These are phyloP conservation scores for Dolomedes plantarius DNA, from an alignment of 2,888 invertebrate genomes.

Conservation along the genomic window DNA sequence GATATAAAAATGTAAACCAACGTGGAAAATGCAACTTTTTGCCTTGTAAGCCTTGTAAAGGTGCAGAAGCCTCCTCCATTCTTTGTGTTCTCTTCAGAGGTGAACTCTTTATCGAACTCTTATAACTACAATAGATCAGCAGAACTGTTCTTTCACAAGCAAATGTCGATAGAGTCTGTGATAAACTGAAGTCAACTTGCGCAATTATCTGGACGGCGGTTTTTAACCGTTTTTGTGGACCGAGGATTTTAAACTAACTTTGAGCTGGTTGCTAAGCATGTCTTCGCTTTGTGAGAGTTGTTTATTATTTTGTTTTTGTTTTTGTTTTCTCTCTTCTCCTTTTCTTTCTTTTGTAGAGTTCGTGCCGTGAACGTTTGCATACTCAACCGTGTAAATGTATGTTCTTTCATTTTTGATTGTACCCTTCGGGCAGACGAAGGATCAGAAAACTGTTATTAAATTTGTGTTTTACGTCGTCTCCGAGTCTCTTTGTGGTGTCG, in stretches of 20 bases:
- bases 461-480: conserved; percentile 70
- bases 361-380: conserved; percentile 61
- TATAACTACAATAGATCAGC: background rate
- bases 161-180: conserved; percentile 70
- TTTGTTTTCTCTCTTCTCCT: conserved; percentile 18
- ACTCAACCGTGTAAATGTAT: conserved; percentile 63
- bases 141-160: conserved; percentile 53
- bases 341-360: conserved; percentile 60
- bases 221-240: conserved; percentile 44
- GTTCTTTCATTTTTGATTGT: conserved; percentile 61
- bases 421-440: conserved; percentile 49
- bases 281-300: background rate
- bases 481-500: conserved; percentile 23
- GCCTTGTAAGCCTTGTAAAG: conserved; percentile 14
- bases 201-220: conserved; percentile 20
- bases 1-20: background rate
- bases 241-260: conserved; percentile 23
- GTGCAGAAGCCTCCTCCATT: background rate
- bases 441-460: conserved; percentile 68
- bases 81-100: conserved; percentile 12
- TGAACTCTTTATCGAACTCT: background rate
- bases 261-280: conserved; percentile 15
- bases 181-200: conserved; percentile 66
- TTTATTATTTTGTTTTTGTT: conserved; percentile 13
- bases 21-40: conserved; percentile 3